Conservation (phyloP, 2,888 invertebrate species). For the Oligia latruncula region DNA sequence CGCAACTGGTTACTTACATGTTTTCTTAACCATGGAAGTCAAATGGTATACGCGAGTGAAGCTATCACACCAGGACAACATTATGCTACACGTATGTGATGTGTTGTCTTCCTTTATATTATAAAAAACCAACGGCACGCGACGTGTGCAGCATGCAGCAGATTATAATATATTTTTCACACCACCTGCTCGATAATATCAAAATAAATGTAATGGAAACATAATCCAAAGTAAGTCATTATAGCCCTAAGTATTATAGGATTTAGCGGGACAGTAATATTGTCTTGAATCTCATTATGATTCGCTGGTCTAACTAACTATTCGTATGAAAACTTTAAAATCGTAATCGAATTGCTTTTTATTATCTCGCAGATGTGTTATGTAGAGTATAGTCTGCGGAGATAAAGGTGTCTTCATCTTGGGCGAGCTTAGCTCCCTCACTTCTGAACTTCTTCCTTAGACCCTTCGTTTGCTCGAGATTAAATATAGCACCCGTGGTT, state of each 20-base stretch:
- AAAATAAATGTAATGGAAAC: neutral
- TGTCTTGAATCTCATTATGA: too few relatives aligned
- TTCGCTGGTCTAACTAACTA: too few relatives aligned
- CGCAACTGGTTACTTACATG: neutral
- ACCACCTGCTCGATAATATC: neutral
- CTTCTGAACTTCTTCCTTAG: too few relatives aligned
- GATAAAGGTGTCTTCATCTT: too few relatives aligned
- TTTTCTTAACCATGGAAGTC: neutral
- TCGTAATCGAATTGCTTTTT: too few relatives aligned
- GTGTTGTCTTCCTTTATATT: neutral
- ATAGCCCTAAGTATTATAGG: neutral
- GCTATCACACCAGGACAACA: neutral
- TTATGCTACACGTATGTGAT: neutral
- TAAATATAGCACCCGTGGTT: too few relatives aligned
- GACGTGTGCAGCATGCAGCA: neutral
- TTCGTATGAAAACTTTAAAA: too few relatives aligned
- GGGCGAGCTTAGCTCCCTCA: too few relatives aligned
- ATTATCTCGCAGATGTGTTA: too few relatives aligned
- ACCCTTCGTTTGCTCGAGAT: too few relatives aligned
- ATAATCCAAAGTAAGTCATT: neutral
- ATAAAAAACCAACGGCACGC: neutral
- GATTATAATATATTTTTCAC: neutral
- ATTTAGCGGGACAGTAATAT: neutral
- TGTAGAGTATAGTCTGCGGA: too few relatives aligned
- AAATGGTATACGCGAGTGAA: neutral